These are phyloP conservation scores for Natator depressus DNA, from an alignment of 2,113 vertebrate species.

Conservation along the genomic window DNA sequence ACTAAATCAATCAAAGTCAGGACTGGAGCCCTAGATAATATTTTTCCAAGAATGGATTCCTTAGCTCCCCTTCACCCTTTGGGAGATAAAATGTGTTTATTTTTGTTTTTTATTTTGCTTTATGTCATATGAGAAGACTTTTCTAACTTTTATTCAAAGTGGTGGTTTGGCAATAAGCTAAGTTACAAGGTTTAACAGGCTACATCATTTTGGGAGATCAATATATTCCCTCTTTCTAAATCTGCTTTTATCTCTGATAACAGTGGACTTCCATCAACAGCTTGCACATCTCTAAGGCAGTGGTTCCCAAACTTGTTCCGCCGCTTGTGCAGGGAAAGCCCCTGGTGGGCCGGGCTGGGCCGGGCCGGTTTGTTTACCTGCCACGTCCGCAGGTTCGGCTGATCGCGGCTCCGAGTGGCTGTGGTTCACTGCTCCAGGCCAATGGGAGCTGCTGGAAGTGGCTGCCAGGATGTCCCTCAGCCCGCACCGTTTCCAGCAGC, in stretches of 20 bases:
- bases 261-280: background rate
- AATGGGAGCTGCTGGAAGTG: too few relatives aligned
- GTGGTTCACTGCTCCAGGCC: too few relatives aligned
- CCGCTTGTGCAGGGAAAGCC: too few relatives aligned
- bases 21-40: slow-evolving; percentile 21
- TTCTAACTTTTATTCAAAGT: slow-evolving; percentile 8
- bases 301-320: too few relatives aligned
- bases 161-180: background rate
- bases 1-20: slow-evolving; percentile 18
- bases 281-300: background rate
- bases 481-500: too few relatives aligned
- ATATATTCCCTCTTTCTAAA: background rate
- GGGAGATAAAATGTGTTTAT: background rate
- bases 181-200: slow-evolving; percentile 25
- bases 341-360: too few relatives aligned
- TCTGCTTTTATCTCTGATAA: background rate
- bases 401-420: too few relatives aligned
- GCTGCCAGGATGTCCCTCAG: too few relatives aligned
- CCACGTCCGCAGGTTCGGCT: too few relatives aligned
- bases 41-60: background rate
- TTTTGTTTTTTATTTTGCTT: background rate
- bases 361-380: too few relatives aligned
- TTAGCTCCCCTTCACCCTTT: background rate
- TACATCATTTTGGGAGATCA: background rate
- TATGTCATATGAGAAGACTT: background rate